Percentiles rank a stretch among this genome's conserved stretches.
These are phyloP conservation scores for Laticauda laticaudata DNA, from an alignment of 2,113 vertebrate species.

Conservation along the genomic window DNA sequence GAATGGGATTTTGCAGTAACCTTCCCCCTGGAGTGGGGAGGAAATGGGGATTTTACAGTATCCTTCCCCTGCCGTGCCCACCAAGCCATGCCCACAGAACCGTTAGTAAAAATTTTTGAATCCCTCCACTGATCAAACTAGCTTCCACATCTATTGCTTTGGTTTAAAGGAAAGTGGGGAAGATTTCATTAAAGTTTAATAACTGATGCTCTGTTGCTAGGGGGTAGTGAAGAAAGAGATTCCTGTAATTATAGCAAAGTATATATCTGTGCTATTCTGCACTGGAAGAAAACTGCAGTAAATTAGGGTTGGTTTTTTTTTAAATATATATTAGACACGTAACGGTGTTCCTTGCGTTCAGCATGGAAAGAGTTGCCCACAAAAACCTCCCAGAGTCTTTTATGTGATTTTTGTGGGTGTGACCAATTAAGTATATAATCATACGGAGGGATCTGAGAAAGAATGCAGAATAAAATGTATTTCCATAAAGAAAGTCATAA, in stretches of 20 bases:
- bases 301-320: background rate
- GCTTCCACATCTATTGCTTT: background rate
- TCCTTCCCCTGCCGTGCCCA: too few species aligned
- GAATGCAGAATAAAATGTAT: slow-evolving; percentile 11
- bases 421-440: slow-evolving; percentile 4
- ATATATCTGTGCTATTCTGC: background rate
- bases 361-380: background rate
- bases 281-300: background rate
- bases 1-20: too few species aligned
- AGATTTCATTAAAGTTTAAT: background rate
- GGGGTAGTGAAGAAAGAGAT: background rate
- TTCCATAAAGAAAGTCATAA: background rate
- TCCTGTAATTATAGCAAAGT: background rate
- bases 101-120: too few species aligned
- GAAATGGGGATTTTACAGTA: too few species aligned
- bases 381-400: slow-evolving; percentile 14
- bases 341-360: background rate
- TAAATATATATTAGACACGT: background rate
- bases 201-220: background rate
- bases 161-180: background rate
- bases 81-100: too few species aligned
- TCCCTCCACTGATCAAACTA: background rate
- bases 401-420: background rate
- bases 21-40: too few species aligned
- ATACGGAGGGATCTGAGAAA: background rate